phyloP scores from a whole-genome alignment of 1,140 invertebrate genomes.

The Anoplolepis gracilipes region DNA sequence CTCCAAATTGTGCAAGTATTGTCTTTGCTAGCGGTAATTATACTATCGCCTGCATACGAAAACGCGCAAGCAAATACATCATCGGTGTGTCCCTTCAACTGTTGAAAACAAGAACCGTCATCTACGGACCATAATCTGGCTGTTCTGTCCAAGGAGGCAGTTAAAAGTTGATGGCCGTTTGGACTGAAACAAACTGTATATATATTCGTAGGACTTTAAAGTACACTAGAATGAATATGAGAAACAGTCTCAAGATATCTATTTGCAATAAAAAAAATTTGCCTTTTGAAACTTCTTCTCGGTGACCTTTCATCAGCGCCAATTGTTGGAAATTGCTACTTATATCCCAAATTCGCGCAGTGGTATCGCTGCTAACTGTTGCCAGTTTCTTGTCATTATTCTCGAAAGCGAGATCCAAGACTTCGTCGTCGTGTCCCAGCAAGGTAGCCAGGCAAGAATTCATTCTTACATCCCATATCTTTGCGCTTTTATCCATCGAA shows the following conservation, averaged over 20 bases:
- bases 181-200: constrained; percentile 92
- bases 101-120: constrained; percentile 89
- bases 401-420: constrained; percentile 92
- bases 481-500: constrained; percentile 91
- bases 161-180: constrained; percentile 89
- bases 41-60: constrained; percentile 91
- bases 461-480: constrained; percentile 90
- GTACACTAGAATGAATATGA: neutral
- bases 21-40: constrained; percentile 92
- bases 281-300: constrained; percentile 92
- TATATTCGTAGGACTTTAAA: neutral
- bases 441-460: constrained; percentile 88
- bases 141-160: constrained; percentile 91
- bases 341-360: constrained; percentile 90
- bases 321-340: constrained; percentile 87
- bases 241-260: neutral
- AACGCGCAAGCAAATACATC: constrained; percentile 93
- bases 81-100: constrained; percentile 90
- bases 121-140: constrained; percentile 91
- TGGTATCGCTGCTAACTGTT: constrained; percentile 91
- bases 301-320: constrained; percentile 89
- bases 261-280: neutral
- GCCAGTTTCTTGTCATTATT: constrained; percentile 89
- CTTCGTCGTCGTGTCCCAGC: constrained; percentile 90
- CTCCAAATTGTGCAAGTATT: constrained; percentile 91